These are phyloP conservation scores for Gallinago jamesoni DNA, from an alignment of 2,113 vertebrate genomes.

Conservation along the genomic window DNA sequence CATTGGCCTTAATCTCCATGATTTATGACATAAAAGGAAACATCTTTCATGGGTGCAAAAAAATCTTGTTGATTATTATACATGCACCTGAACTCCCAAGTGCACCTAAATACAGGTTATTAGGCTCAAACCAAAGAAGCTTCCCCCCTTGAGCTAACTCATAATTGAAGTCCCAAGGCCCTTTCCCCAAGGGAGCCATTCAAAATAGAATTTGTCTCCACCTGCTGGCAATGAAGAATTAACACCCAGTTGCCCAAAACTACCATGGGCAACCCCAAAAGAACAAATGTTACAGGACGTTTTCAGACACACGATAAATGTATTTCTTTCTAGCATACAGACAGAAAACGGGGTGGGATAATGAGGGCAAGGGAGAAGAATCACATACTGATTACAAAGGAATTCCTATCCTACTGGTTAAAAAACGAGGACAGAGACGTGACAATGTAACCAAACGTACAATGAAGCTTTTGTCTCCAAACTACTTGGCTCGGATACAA, in stretches of 20 bases:
- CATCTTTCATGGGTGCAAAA: background rate
- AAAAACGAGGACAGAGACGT: slow-evolving; percentile 41
- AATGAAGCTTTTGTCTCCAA: slow-evolving; percentile 60
- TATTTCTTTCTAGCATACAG: background rate
- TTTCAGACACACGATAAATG: background rate
- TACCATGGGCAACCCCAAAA: background rate
- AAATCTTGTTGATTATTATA: background rate
- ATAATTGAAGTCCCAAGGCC: background rate
- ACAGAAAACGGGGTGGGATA: background rate
- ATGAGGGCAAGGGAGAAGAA: slow-evolving; percentile 38
- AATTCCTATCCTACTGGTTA: slow-evolving; percentile 45
- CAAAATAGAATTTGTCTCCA: slow-evolving; percentile 41
- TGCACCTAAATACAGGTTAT: background rate
- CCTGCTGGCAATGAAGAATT: background rate
- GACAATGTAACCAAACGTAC: slow-evolving; percentile 56
- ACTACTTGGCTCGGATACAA: slow-evolving; percentile 42
- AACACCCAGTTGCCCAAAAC: background rate
- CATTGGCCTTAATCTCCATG: background rate
- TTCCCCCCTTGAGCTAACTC: background rate
- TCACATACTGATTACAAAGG: slow-evolving; percentile 50
- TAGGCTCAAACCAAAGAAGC: background rate
- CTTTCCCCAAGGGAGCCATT: background rate
- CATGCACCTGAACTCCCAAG: background rate
- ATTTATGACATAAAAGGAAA: background rate
- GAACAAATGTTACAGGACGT: background rate